Base-by-base conservation (phyloP, 2,888 invertebrate species). In the Altica lythri region DNA sequence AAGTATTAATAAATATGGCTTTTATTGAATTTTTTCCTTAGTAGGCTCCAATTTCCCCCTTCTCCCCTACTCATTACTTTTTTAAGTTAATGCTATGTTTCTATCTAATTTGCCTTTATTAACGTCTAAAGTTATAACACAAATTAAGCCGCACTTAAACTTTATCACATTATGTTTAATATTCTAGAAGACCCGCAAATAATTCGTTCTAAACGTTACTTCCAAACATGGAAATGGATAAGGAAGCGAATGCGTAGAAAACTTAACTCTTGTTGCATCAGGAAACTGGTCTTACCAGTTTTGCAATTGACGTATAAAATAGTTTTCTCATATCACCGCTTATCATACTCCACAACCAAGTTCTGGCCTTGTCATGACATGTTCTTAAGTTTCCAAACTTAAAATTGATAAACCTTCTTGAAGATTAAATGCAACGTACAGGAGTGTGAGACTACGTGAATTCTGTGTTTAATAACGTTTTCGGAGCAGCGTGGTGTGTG, bases 291-390 rank as follows among this genome's bases (percentile, higher is more conserved):
- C 54, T 61, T 60, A 59, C 57, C 46, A 59, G 48, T 55, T 54
- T 61, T 62, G 60, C 57, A 59, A 62, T 62, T 64, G 64, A 64
- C 64, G 61, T 59, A 46, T 52, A 45, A 53, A 60, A 55, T 61
- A 62, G 64, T 61, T 60, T 62, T 61, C 61, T 59, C 59, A 62
- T 62, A 62, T 61, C 58, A 56, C 59, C 29, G 56, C 55, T 58
- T 53, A 59, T 55, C 53, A 51, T 56, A 57, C 45, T 49, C 57
- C 27, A 45, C 43, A 44, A 49, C 27, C 51, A 64, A 62, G 60
- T 61, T 59, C 62, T 63, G 63, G 38, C 46, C 58, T 47, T 60
- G 63, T 63, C 64, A 63, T 61, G 43, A 55, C 43, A 46, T 46
- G 53, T 40, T 58, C 52, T 45, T 30, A 55, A 62, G 53, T 60